Percentiles rank a stretch among this genome's conserved stretches.
Conservation (phyloP, 2,888 invertebrate genomes). For the Thelaira solivaga region DNA sequence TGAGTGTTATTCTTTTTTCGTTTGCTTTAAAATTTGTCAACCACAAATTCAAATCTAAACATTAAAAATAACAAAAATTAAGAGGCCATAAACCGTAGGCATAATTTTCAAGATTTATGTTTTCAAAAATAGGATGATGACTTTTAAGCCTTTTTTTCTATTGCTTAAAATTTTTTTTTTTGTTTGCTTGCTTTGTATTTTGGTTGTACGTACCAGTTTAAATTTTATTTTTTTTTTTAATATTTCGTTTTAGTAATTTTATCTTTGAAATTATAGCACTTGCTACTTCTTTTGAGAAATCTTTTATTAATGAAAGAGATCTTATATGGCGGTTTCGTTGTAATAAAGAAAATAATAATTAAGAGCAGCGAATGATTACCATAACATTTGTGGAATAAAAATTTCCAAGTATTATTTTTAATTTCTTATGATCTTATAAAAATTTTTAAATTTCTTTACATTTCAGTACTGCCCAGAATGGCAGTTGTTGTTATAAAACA, state of each 20-base stretch:
- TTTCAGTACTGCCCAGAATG: too few species aligned
- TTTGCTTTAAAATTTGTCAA: slow-evolving; percentile 10
- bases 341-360: slow-evolving; percentile 31
- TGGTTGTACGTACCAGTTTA: slow-evolving; percentile 26
- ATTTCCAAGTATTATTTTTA: slow-evolving; percentile 51
- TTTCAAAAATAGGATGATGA: slow-evolving; percentile 39
- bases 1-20: slow-evolving; percentile 4
- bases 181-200: slow-evolving; percentile 3
- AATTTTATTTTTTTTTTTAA: slow-evolving; percentile 22
- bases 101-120: slow-evolving; percentile 50
- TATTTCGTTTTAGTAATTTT: slow-evolving; percentile 2
- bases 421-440: slow-evolving; percentile 20
- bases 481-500: slow-evolving; percentile 65
- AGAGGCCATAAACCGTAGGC: slow-evolving; percentile 23
- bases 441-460: slow-evolving; percentile 43
- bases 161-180: background rate
- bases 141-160: slow-evolving; percentile 38
- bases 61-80: slow-evolving; percentile 8
- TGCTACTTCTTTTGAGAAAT: slow-evolving; percentile 59
- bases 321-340: slow-evolving; percentile 13
- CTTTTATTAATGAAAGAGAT: slow-evolving; percentile 35
- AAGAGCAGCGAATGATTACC: slow-evolving; percentile 38
- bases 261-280: slow-evolving; percentile 44
- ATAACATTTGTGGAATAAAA: slow-evolving; percentile 40
- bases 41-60: slow-evolving; percentile 29